Conservation (phyloP, 1,140 invertebrate genomes). For the Drosophila tropicalis region DNA sequence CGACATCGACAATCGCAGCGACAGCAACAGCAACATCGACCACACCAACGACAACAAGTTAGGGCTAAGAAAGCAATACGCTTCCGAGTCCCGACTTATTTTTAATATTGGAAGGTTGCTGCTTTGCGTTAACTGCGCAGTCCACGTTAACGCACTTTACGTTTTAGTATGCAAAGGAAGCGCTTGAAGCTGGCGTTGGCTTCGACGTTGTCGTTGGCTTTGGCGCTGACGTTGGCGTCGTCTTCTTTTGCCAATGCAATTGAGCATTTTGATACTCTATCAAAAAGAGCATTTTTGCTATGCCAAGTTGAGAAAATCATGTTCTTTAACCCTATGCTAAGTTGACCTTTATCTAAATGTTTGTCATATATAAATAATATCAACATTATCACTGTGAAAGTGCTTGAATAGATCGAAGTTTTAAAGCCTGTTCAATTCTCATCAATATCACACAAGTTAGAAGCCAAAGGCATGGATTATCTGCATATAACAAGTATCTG, state of each 20-base stretch:
- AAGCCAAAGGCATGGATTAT: too few relatives aligned
- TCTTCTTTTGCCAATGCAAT: slow-evolving; percentile 11
- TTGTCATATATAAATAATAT: too few relatives aligned
- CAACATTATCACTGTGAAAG: too few relatives aligned
- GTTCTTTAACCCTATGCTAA: background rate
- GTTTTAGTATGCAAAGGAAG: slow-evolving; percentile 35
- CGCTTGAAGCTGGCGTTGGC: slow-evolving; percentile 1
- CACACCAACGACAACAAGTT: slow-evolving; percentile 36
- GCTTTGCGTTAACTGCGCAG: slow-evolving; percentile 26
- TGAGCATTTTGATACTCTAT: background rate
- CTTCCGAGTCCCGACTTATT: slow-evolving; percentile 75
- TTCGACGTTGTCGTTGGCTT: background rate
- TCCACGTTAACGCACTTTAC: slow-evolving; percentile 56
- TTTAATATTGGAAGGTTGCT: slow-evolving; percentile 59
- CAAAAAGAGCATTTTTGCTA: background rate
- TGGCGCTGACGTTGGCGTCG: slow-evolving; percentile 1
- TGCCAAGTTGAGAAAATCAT: too few relatives aligned
- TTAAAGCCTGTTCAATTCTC: too few relatives aligned
- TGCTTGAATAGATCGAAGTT: too few relatives aligned
- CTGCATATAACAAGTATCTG: background rate
- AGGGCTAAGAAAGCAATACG: slow-evolving; percentile 48
- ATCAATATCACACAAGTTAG: too few relatives aligned
- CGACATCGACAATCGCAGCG: slow-evolving; percentile 23
- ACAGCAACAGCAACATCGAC: slow-evolving; percentile 21
- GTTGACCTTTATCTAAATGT: too few relatives aligned